Base-by-base conservation (phyloP, 2,797 vertebrate species). In the Sebastes cheni region DNA sequence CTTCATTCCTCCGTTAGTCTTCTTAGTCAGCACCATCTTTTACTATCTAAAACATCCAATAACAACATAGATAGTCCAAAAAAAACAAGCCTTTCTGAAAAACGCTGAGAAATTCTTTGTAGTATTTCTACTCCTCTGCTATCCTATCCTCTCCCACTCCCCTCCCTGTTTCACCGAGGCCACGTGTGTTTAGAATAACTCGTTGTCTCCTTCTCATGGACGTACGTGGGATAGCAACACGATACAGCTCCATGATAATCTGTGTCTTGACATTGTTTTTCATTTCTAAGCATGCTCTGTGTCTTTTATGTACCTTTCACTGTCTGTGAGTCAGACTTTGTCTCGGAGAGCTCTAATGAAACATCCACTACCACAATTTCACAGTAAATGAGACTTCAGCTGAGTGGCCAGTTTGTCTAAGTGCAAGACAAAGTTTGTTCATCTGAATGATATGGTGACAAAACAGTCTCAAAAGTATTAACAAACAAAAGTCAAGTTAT, bases 171-270 rank as follows among this genome's bases (percentile, higher is more conserved):
- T 54, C 59, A 0, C 77, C 67, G 39, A 71, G 42, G 2, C 56
- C 62, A 52, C 1, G 8, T 79, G 58, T 64, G 46, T 78, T 72
- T 22, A 62, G 18, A 76, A 10, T 25, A 59, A 58, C 56, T 76
- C 34, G 3, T 72, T 79, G 67, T 61, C 90, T 85, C 81, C 82
- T 60, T 77, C 91, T 34, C 8, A 59, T 88, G 90, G 88, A 76
- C 20, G 12, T 16, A 79, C 2, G 13, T 30, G 46, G 80, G 77
- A 88, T 16, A 65, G 76, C 77, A 84, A 14, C 39, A 64, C 54
- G 56, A 1, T 12, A 2, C 56, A 14, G 29, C 58, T 74, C 55
- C 46, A 12, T 76, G 56, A 52, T 6, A 16, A 3, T 68, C 20
- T 10, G 29, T 36, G 65, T 58, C 18, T 42, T 30, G 18, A 34